phyloP scores from a whole-genome alignment of 2,797 vertebrate genomes.

The Balearica regulorum region DNA sequence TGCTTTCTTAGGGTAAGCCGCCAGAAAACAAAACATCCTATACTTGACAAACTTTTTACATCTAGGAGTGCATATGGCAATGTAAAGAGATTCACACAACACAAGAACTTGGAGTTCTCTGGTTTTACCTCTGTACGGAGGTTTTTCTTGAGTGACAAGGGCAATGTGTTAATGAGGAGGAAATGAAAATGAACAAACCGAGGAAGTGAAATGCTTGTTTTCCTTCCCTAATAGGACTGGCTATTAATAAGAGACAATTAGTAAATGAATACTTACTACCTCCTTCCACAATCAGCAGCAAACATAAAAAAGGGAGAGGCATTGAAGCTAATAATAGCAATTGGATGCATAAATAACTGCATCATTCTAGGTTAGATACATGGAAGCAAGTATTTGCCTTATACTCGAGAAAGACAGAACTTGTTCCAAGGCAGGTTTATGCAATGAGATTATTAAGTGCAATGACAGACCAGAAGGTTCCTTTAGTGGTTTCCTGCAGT shows the following conservation, averaged over 20 bases:
- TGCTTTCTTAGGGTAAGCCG: neutral
- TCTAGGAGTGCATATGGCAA: neutral
- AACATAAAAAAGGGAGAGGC: conserved; percentile 2
- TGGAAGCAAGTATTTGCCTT: neutral
- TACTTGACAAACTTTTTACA: neutral
- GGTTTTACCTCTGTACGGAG: neutral
- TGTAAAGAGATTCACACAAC: neutral
- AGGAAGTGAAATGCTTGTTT: conserved; percentile 42
- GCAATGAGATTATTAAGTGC: neutral
- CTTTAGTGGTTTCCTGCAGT: neutral
- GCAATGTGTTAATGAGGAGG: neutral
- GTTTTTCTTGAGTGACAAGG: neutral
- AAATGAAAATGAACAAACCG: conserved; percentile 14
- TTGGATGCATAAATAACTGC: neutral
- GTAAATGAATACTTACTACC: conserved; percentile 32
- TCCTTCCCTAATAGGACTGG: neutral
- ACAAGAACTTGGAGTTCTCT: neutral
- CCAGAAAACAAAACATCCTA: neutral
- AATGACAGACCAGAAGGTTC: neutral
- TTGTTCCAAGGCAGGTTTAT: neutral
- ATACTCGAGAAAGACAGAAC: neutral
- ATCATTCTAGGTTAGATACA: neutral
- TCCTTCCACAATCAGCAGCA: conserved; percentile 39
- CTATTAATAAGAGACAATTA: conserved; percentile 55
- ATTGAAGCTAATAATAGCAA: conserved; percentile 24